Percentiles rank a stretch among this genome's conserved stretches.
Evolutionary conservation across 2,113 vertebrate species (phyloP).

Genomic region (Microtus richardsoni): DNA sequence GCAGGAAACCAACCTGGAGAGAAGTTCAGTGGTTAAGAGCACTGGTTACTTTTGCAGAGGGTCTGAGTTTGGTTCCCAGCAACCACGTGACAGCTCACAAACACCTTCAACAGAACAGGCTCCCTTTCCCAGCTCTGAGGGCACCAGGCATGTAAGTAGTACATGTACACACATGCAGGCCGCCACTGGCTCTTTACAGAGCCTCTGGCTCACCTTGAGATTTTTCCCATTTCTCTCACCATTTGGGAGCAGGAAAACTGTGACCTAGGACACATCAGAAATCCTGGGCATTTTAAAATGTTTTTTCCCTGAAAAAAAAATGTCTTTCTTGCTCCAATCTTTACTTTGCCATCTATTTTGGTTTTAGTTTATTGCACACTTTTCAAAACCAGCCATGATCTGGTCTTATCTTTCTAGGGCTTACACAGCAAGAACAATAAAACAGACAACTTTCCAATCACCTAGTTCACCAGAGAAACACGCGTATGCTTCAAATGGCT

Average conservation of each 20-base stretch:
- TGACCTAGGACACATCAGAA: slow-evolving; percentile 62
- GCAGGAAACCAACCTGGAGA: background rate
- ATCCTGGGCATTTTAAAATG: background rate
- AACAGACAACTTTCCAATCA: slow-evolving; percentile 36
- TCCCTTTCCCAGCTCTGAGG: background rate
- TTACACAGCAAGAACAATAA: slow-evolving; percentile 34
- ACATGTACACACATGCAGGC: background rate
- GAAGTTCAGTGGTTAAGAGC: background rate
- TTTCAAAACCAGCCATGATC: slow-evolving; percentile 54
- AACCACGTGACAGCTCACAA: background rate
- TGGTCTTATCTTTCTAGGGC: slow-evolving; percentile 46
- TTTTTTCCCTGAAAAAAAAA: slow-evolving; percentile 51
- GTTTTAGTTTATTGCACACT: slow-evolving; percentile 53
- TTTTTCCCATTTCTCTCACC: background rate
- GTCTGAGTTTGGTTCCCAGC: background rate
- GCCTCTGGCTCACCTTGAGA: slow-evolving; percentile 64
- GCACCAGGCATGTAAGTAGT: background rate
- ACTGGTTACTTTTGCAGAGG: background rate
- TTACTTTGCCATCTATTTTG: slow-evolving; percentile 62
- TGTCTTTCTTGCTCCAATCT: background rate
- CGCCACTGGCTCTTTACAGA: background rate
- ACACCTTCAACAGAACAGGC: background rate
- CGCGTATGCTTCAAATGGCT: slow-evolving; percentile 73
- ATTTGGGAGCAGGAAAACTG: slow-evolving; percentile 40
- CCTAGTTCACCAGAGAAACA: slow-evolving; percentile 56